These are phyloP conservation scores for Dicentrarchus labrax DNA, from an alignment of 2,113 vertebrate genomes.

Conservation along the genomic window DNA sequence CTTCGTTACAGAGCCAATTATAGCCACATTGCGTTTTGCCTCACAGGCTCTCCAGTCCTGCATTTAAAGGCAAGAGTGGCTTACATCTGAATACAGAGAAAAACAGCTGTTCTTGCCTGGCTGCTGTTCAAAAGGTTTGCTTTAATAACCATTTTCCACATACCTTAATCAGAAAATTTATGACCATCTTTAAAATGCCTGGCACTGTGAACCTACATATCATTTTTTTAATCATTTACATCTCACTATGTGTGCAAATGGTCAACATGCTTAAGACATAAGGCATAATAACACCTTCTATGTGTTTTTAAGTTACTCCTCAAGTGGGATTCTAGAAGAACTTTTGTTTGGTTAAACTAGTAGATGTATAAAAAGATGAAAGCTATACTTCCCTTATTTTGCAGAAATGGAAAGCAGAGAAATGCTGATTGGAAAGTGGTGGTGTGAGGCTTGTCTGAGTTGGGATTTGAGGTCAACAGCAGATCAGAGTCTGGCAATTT, in stretches of 20 bases:
- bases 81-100: slow-evolving; percentile 52
- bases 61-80: slow-evolving; percentile 37
- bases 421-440: slow-evolving; percentile 46
- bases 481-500: slow-evolving; percentile 72
- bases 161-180: slow-evolving; percentile 69
- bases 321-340: not conserved
- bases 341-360: slow-evolving; percentile 19
- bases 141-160: slow-evolving; percentile 69
- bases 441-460: slow-evolving; percentile 53
- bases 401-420: slow-evolving; percentile 26
- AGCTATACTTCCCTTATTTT: slow-evolving; percentile 30
- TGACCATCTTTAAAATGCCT: slow-evolving; percentile 63
- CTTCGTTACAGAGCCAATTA: slow-evolving; percentile 58
- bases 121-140: slow-evolving; percentile 67
- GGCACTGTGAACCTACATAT: slow-evolving; percentile 36
- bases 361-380: slow-evolving; percentile 21
- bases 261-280: not conserved
- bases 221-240: slow-evolving; percentile 37
- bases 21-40: slow-evolving; percentile 46
- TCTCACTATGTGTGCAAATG: slow-evolving; percentile 24
- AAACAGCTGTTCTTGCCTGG: slow-evolving; percentile 75
- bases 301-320: slow-evolving; percentile 7
- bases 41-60: slow-evolving; percentile 25
- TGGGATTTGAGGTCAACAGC: slow-evolving; percentile 69
- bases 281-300: slow-evolving; percentile 1